Evolutionary conservation across 2,888 invertebrate species (phyloP), one percentile per base, ranked within the genome.

Genomic region (Eupeodes luniger): DNA sequence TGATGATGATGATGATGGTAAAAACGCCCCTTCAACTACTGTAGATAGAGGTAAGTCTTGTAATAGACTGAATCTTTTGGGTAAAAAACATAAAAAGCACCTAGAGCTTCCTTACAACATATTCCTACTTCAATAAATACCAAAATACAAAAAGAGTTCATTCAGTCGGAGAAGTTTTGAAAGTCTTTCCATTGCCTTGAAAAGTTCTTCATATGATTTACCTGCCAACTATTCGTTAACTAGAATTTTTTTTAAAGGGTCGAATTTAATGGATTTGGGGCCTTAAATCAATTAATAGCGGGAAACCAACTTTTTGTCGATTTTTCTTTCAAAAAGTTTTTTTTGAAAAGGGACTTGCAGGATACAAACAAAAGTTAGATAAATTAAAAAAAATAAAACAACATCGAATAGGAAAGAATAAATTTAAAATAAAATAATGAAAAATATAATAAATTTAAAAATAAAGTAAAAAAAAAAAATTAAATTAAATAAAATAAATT

Each of bases 141-240:
- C 11, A 34, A 77, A 49, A 34, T 27, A 27, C 27, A 80, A 59
- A 47, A 57, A 61, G 74, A 75, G 69, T 83, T 76, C 40, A 66
- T 64, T 86, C 83, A 76, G 76, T 76, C 66, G 80, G 62, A 76
- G 66, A 70, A 61, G 72, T 76, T 87, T 59, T 83, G 75, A 75
- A 75, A 83, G 83, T 79, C 75, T 34, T 55, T 55, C 12, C 64
- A 19, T 61, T 49, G 36, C 27, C 34, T 16, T 34, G 27, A 69
- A n/a, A 55, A 47, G 19, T 53, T 62, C 4, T n/a, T 59, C 47
- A 70, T 67, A 40, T 51, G 7, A 47, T 47, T 7, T 11, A 47
- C 47, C 47, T 57, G 12, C 44, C 40, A 59, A 40, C 53, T 55
- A 53, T 49, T 27, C 19, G n/a, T 9, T 5, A 19, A 49, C 49